phyloP scores from a whole-genome alignment of 2,888 invertebrate genomes.

The Chloroclystis v-ata region DNA sequence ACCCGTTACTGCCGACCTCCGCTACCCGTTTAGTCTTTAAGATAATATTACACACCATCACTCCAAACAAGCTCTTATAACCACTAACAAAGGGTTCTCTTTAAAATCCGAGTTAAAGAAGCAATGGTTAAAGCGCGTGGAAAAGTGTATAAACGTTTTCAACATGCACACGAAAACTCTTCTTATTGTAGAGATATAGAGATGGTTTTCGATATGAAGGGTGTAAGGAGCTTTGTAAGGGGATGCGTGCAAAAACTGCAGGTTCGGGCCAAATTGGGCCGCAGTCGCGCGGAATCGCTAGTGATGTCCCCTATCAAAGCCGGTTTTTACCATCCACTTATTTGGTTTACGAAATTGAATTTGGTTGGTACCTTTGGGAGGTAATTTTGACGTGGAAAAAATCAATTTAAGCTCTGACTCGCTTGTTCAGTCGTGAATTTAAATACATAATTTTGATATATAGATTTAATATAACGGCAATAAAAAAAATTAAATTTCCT shows the following conservation, averaged over 20 bases:
- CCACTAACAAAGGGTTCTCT: not conserved
- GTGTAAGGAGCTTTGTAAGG: conserved; percentile 36
- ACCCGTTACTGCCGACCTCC: conserved; percentile 34
- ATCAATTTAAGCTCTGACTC: no score
- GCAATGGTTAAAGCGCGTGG: conserved; percentile 9
- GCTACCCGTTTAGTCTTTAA: conserved; percentile 24
- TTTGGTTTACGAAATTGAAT: not conserved
- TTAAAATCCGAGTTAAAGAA: conserved; percentile 1
- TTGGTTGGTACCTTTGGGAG: not conserved
- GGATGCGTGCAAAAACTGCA: conserved; percentile 59
- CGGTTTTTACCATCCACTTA: conserved; percentile 1
- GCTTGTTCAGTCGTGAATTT: no score
- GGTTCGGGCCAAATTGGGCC: conserved; percentile 55
- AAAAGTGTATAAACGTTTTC: conserved; percentile 15
- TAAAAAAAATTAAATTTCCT: no score
- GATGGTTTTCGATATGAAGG: conserved; percentile 1
- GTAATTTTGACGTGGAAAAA: no score
- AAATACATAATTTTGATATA: no score
- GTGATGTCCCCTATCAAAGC: conserved; percentile 23
- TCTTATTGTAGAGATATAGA: not conserved
- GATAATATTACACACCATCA: conserved; percentile 8
- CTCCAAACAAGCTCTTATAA: conserved; percentile 11
- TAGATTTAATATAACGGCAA: no score
- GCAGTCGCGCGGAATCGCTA: conserved; percentile 50
- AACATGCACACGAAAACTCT: not conserved